Evolutionary conservation across 2,797 vertebrate species (phyloP).

Genomic region (Muraenolepis orangiensis): DNA sequence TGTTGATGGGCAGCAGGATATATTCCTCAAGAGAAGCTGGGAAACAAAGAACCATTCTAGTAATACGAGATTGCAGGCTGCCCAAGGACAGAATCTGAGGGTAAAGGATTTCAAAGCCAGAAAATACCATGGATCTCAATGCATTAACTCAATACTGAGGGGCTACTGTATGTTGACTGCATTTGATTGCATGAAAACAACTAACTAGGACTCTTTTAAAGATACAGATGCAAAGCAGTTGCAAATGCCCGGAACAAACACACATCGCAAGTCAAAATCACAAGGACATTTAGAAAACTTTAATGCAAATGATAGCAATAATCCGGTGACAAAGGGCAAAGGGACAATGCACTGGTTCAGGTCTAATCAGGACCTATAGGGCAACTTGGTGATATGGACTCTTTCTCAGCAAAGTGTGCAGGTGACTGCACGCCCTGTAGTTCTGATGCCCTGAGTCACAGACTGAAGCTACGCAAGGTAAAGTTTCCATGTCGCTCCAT

Average conservation of each 20-base stretch:
- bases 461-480: conserved; percentile 36
- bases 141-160: background rate
- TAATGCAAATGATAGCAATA: background rate
- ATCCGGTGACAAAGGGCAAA: background rate
- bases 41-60: background rate
- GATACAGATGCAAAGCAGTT: background rate
- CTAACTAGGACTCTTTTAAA: background rate
- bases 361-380: background rate
- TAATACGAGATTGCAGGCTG: background rate
- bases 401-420: conserved; percentile 22
- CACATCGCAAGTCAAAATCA: background rate
- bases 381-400: conserved; percentile 24
- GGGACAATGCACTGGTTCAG: conserved; percentile 1
- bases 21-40: background rate
- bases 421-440: conserved; percentile 26
- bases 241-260: background rate
- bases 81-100: background rate
- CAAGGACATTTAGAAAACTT: background rate
- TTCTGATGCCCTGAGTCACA: conserved; percentile 42
- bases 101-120: background rate
- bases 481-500: background rate
- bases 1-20: background rate
- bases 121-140: background rate
- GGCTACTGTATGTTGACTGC: background rate
- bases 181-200: background rate